Evolutionary conservation across 2,797 vertebrate species (phyloP).

Genomic region (Agapornis canus): DNA sequence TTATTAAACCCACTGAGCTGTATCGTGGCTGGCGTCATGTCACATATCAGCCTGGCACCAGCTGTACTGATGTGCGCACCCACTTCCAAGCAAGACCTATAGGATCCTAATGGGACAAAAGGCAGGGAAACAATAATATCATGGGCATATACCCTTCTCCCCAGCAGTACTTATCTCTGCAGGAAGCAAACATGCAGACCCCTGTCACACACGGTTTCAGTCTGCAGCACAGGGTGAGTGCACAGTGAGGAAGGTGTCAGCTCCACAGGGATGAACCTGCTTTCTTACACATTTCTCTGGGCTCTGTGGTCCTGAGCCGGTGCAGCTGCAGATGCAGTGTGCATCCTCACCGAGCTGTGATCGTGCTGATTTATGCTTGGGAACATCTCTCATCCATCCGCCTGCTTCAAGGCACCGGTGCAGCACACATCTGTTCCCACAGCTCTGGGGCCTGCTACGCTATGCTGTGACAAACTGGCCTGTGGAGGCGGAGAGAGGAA

Average conservation of each 20-base stretch:
- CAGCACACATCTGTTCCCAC: not conserved
- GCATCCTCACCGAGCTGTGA: not conserved
- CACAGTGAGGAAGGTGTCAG: not conserved
- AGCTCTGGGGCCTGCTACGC: rapidly evolving
- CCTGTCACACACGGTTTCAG: rapidly evolving
- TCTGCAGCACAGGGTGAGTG: rapidly evolving
- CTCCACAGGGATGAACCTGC: not conserved
- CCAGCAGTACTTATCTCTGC: not conserved
- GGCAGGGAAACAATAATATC: not conserved
- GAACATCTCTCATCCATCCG: not conserved
- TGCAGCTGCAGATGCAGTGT: not conserved
- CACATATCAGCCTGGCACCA: not conserved
- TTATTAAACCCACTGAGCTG: not conserved
- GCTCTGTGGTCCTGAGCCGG: not conserved
- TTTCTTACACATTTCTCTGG: rapidly evolving
- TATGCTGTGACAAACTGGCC: not conserved
- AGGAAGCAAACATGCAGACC: not conserved
- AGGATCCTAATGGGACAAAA: not conserved
- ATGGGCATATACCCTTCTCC: not conserved
- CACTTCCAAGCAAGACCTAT: not conserved
- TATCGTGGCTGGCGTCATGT: not conserved
- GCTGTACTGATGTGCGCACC: rapidly evolving
- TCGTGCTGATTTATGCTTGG: rapidly evolving
- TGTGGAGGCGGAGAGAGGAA: not conserved
- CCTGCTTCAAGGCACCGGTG: rapidly evolving